Evolutionary conservation across 2,797 vertebrate species (phyloP).

Genomic region (Enoplosus armatus): DNA sequence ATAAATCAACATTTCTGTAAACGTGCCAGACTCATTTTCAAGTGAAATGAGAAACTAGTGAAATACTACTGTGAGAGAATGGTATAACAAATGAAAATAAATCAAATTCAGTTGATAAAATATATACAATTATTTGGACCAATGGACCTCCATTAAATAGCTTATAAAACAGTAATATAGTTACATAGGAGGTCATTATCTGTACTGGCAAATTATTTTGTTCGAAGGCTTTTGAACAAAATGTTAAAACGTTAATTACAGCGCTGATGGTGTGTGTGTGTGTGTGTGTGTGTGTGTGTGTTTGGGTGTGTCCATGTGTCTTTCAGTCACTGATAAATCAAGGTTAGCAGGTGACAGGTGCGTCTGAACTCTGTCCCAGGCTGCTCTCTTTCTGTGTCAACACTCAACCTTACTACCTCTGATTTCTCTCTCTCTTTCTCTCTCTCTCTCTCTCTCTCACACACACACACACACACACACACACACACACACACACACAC

Average conservation of each 20-base stretch:
- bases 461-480: constrained; percentile 39
- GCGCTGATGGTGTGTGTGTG: neutral
- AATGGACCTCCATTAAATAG: neutral
- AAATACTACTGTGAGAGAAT: neutral
- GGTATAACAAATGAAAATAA: neutral
- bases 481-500: constrained; percentile 23
- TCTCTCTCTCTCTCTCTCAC: constrained; percentile 9
- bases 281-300: constrained; percentile 14
- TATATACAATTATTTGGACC: neutral
- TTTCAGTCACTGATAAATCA: constrained; percentile 54
- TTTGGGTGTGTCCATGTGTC: constrained; percentile 15
- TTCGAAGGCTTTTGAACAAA: neutral
- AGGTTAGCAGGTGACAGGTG: constrained; percentile 71
- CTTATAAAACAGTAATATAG: neutral
- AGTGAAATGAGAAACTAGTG: constrained; percentile 13
- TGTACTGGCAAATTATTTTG: neutral
- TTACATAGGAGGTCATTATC: neutral
- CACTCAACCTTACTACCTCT: constrained; percentile 52
- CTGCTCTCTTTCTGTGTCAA: constrained; percentile 58
- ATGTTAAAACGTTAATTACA: neutral
- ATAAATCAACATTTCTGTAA: neutral
- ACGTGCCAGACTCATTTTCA: neutral
- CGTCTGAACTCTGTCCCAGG: constrained; percentile 46
- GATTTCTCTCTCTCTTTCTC: constrained; percentile 44
- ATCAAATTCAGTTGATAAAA: neutral